phyloP scores from a whole-genome alignment of 1,140 invertebrate species.

The Antheraea mylitta region DNA sequence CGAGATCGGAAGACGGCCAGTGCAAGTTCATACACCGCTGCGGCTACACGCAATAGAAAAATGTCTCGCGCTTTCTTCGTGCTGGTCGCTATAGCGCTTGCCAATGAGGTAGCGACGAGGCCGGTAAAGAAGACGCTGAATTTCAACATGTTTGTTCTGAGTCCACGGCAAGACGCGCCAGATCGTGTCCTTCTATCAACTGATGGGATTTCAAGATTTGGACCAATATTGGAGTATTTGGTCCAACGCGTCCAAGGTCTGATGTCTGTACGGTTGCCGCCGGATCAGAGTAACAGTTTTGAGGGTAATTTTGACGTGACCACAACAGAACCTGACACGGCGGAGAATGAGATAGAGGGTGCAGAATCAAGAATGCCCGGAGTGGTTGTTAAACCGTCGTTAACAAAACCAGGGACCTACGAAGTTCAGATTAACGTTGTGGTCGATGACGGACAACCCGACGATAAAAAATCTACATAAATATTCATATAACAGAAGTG shows the following conservation, averaged over 20 bases:
- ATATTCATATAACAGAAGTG: constrained; percentile 10
- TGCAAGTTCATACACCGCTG: constrained; percentile 42
- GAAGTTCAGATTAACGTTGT: constrained; percentile 67
- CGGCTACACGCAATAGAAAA: constrained; percentile 43
- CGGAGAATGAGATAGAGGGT: constrained; percentile 57
- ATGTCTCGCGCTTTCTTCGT: constrained; percentile 50
- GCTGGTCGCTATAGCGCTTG: constrained; percentile 38
- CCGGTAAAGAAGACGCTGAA: constrained; percentile 65
- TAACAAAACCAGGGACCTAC: constrained; percentile 60
- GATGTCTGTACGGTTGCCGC: constrained; percentile 77
- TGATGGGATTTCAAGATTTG: constrained; percentile 78
- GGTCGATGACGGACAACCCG: constrained; percentile 58
- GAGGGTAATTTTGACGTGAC: not conserved
- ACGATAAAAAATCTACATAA: constrained; percentile 25
- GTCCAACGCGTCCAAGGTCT: constrained; percentile 81
- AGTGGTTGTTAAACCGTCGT: constrained; percentile 54
- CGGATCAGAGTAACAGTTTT: constrained; percentile 28
- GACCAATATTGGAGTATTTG: constrained; percentile 81
- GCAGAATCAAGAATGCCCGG: constrained; percentile 43
- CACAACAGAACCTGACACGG: constrained; percentile 24
- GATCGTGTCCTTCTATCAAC: constrained; percentile 51
- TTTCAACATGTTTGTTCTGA: constrained; percentile 69
- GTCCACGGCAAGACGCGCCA: constrained; percentile 41
- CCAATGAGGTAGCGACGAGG: constrained; percentile 35
- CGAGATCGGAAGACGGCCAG: constrained; percentile 62